Evolutionary conservation across 2,797 vertebrate species (phyloP), one percentile per base, ranked within the genome.

Genomic region (Melanotaenia nigrans): DNA sequence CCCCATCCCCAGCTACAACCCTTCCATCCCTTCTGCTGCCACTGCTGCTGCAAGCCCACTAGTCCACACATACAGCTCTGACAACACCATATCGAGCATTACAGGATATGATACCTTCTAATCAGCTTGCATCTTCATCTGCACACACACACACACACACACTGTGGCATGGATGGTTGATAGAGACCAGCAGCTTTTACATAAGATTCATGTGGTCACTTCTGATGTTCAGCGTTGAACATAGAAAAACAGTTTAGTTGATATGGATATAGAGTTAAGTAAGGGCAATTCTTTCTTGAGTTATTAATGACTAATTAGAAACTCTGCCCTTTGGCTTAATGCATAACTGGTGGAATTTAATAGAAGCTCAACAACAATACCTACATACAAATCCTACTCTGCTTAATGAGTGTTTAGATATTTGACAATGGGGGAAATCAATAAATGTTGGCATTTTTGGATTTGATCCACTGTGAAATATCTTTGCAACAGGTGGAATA

Each of bases 71-170:
- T 6, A 72, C 57, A 65, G 62, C 67, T 58, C 65, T 58, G 42
- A 74, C 68, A 71, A 53, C 74, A 40, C 65, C 69, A 76, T 65
- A 56, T 51, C 2, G 1, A 80, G 75, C 77, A 87, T 87, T 66
- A 86, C 78, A 66, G 73, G 82, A 79, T 59, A 78, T 62, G 75
- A 89, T 77, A 68, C 61, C 75, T 62, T 55, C 75, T 82, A 90
- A 92, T 84, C 83, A 88, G 84, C 71, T 66, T 40, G 77, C 74
- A 49, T 71, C 83, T 80, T 85, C 75, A 69, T 71, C 73, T 63
- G 61, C 68, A 53, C 28, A 0, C 45, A 61, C 68, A 53, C 68
- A 53, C 28, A 0, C 45, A 61, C 68, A 53, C 32, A 0, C 47
- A n/a, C 73, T 1, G 40, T 2, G 24, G 58, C 64, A 4, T 4